These are phyloP conservation scores for Aphyosemion australe DNA, from an alignment of 2,113 vertebrate genomes.

Conservation along the genomic window DNA sequence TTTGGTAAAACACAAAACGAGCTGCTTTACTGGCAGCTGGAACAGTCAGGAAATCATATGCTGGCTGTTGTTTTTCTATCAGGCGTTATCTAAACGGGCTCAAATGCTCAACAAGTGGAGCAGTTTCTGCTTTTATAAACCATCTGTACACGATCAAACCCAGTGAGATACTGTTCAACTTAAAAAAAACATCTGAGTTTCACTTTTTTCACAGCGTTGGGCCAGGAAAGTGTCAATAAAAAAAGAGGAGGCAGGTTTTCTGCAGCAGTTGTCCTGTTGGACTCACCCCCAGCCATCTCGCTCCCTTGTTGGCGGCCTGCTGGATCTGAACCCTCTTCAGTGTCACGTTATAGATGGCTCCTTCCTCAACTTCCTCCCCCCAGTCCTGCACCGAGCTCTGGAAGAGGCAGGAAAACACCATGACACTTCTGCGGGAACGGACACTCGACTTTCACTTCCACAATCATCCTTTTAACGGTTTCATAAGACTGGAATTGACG, in stretches of 20 bases:
- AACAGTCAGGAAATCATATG: conserved; percentile 73
- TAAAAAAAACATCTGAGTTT: neutral
- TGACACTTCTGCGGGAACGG: neutral
- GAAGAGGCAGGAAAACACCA: conserved; percentile 15
- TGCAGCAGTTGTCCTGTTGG: conserved; percentile 17
- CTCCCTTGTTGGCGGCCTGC: conserved; percentile 96
- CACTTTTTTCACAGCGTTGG: conserved; percentile 12
- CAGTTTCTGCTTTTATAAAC: neutral
- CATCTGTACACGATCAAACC: conserved; percentile 1
- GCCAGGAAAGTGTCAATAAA: conserved; percentile 21
- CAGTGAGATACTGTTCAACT: conserved; percentile 3
- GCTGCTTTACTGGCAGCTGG: conserved; percentile 40
- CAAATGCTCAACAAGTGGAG: conserved; percentile 54
- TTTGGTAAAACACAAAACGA: conserved; percentile 46
- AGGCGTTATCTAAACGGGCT: conserved; percentile 31
- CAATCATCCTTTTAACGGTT: conserved; percentile 15
- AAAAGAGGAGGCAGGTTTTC: neutral
- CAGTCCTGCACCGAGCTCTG: conserved; percentile 95
- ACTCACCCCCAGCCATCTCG: conserved; percentile 83
- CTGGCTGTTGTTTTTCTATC: conserved; percentile 36
- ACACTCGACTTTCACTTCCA: neutral
- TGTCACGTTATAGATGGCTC: conserved; percentile 94
- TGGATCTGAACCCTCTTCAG: conserved; percentile 95
- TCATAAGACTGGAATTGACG: neutral
- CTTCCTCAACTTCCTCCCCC: conserved; percentile 97